Base-by-base conservation (phyloP, 2,113 vertebrate genomes). In the Hydropotes inermis region DNA sequence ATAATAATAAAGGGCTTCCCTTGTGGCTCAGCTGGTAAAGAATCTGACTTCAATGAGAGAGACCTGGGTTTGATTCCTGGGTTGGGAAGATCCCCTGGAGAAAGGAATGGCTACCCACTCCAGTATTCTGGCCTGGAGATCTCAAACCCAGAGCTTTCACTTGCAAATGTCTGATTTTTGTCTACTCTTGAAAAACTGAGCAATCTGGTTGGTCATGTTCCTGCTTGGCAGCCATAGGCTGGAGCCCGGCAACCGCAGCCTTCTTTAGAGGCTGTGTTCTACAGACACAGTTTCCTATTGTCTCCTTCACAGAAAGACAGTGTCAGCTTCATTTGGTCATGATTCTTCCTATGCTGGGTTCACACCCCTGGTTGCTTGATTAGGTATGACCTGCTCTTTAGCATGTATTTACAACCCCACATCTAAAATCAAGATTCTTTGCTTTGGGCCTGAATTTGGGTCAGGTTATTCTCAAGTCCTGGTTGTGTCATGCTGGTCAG, bases 171-270 rank as follows among this genome's bases (percentile, higher is more conserved):
- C 93, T 92, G 39, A 67, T 43, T 87, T 93, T 9, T 17, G 30
- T 21, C 47, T 58, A 28, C 19, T 47, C 3, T 87, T 60, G 39
- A 61, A 89, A 96, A 89, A 58, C 14, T 30, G 50, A 33, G 27
- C 60, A 60, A 36, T 47, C 17, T 43, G 17, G 43, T 7, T 33
- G 23, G 36, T 11, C 36, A n/a, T 15, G 5, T 94, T 89, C 30
- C 54, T 23, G 1, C 33, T 0, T 36, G 67, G 7, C 47, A 33
- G 28, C 2, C 1, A 1, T 23, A 33, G 36, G 8, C 6, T 7
- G n/a, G 54, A 74, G 50, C 14, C 64, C 0, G 2, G 23, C 6
- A 21, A 13, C 13, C 4, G 15, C 2, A 50, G 47, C 7, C 16
- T 79, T 57, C 27, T 86, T 52, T 52, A 50, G 25, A 9, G 9